Conservation (phyloP, 2,888 invertebrate species). For the Tribolium freemani region DNA sequence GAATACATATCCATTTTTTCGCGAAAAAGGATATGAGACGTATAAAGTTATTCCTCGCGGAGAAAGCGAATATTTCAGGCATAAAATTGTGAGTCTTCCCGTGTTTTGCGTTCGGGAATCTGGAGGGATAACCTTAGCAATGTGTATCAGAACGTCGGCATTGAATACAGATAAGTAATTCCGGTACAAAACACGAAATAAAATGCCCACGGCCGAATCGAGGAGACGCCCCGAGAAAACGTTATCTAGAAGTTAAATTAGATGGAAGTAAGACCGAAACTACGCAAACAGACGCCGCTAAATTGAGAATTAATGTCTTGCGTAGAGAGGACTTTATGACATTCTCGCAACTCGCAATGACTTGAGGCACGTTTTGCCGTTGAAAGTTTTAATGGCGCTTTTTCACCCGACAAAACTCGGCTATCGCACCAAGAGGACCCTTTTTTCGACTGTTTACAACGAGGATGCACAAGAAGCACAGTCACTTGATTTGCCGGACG, state of each 20-base stretch:
- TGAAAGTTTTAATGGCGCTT: slow-evolving; percentile 54
- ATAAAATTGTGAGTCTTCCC: slow-evolving; percentile 43
- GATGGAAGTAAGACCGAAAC: slow-evolving; percentile 58
- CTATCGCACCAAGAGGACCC: too few relatives aligned
- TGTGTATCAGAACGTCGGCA: slow-evolving; percentile 41
- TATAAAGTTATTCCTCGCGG: slow-evolving; percentile 35
- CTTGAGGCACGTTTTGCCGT: slow-evolving; percentile 51
- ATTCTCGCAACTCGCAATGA: slow-evolving; percentile 47
- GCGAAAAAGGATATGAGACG: slow-evolving; percentile 30
- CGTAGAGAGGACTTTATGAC: slow-evolving; percentile 59
- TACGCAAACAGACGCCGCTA: slow-evolving; percentile 59
- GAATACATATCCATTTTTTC: slow-evolving; percentile 6
- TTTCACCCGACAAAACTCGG: slow-evolving; percentile 12
- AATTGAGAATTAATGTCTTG: slow-evolving; percentile 62
- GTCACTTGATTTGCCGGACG: too few relatives aligned
- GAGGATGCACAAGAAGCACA: too few relatives aligned
- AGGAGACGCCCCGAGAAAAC: slow-evolving; percentile 24
- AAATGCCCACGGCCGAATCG: slow-evolving; percentile 32
- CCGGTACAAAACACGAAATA: slow-evolving; percentile 28
- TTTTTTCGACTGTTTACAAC: too few relatives aligned
- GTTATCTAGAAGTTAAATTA: slow-evolving; percentile 58
- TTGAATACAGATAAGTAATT: slow-evolving; percentile 46
- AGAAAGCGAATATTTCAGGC: slow-evolving; percentile 42
- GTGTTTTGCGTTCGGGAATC: slow-evolving; percentile 40
- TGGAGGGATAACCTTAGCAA: slow-evolving; percentile 38